Evolutionary conservation across 2,113 vertebrate species (phyloP).

Genomic region (Pseudorhombus dupliciocellatus): DNA sequence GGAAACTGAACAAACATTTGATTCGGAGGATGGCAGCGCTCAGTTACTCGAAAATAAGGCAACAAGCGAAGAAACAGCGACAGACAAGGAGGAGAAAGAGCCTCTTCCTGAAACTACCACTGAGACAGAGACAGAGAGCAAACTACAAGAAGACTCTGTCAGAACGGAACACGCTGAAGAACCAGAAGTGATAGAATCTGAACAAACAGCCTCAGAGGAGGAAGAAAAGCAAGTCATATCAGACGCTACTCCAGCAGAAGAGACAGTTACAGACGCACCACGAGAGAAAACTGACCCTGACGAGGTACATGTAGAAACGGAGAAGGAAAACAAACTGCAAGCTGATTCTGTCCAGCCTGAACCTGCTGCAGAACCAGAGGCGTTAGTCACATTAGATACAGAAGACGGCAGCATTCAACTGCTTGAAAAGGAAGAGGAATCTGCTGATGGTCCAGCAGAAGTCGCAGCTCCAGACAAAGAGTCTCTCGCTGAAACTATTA

Average conservation of each 20-base stretch:
- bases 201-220: conserved; percentile 13
- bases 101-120: background rate
- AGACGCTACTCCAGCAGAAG: conserved; percentile 19
- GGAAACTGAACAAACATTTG: conserved; percentile 15
- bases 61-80: background rate
- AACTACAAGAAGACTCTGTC: conserved; percentile 13
- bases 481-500: background rate
- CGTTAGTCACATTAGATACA: background rate
- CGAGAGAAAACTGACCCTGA: conserved; percentile 3
- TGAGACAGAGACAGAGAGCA: conserved; percentile 17
- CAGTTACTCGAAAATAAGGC: conserved; percentile 7
- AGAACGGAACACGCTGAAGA: background rate
- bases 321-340: conserved; percentile 30
- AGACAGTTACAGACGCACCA: conserved; percentile 32
- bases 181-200: conserved; percentile 16
- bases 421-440: background rate
- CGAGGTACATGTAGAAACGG: conserved; percentile 28
- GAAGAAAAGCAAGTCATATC: conserved; percentile 15
- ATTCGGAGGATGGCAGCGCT: conserved; percentile 1
- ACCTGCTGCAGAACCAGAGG: background rate
- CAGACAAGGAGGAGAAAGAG: background rate
- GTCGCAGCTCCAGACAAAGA: background rate
- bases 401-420: background rate
- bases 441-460: background rate
- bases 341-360: background rate